Base-by-base conservation (phyloP, 2,888 invertebrate genomes). In the Caenorhabditis auriculariae region DNA sequence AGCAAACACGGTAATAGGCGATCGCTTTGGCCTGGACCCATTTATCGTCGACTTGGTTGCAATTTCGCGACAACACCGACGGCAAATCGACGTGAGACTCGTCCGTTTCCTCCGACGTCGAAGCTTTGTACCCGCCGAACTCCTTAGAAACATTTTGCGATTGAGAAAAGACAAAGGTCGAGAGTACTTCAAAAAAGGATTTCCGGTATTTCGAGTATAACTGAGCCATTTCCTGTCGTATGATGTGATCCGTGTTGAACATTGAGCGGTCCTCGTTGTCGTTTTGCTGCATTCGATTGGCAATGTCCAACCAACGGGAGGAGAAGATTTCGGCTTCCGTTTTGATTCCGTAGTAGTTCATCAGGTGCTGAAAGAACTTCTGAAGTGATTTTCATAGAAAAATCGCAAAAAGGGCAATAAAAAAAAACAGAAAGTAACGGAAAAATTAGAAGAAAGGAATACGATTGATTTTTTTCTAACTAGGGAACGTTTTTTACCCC, bases 211-310 rank as follows among this genome's bases (percentile, higher is more conserved):
- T 7, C 15, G 46, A 28, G 27, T 49, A 52, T n/a, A 65, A 21
- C 3, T 42, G 41, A 1, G 57, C 48, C 21, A 75, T 45, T 19
- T 67, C 67, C 21, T 73, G 64, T 35, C 78, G 77, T 27, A 81
- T 76, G 28, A 78, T 65, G 42, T 71, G 63, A 37, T 74, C 71
- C 5, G 75, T 74, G 54, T 72, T 75, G 66, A 57, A 78, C 54
- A 72, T 67, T 17, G 69, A 67, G 75, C 79, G 76, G 52, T 80
- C 74, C 48, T 80, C 80, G 27, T 69, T 64, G 44, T 77, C 80
- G 45, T 58, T 64, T 37, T 81, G 78, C 23, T 70, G 69, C 19
- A 78, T 54, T 1, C 75, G 66, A 45, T 75, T 78, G 4, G 76
- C 56, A 24, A 72, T 58, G 2, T 62, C 54, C 5, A 63, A 21